Evolutionary conservation across 2,888 invertebrate species (phyloP).

Genomic region (Cosmopolites sordidus): DNA sequence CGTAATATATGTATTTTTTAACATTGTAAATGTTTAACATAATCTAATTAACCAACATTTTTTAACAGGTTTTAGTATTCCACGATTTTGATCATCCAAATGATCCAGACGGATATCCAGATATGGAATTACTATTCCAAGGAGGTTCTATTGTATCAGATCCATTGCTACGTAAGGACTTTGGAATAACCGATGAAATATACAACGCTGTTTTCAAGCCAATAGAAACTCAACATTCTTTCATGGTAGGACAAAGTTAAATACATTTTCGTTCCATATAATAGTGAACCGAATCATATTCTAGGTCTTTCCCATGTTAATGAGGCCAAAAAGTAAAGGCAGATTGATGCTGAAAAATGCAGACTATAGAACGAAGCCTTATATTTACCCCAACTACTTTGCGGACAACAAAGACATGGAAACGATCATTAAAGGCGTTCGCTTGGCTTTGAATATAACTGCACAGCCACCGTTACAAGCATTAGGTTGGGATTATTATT

Average conservation of each 20-base stretch:
- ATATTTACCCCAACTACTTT: conserved; percentile 62
- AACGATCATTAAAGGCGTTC: conserved; percentile 62
- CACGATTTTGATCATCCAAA: conserved; percentile 57
- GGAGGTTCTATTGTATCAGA: conserved; percentile 62
- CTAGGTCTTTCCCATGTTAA: conserved; percentile 50
- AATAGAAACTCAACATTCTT: conserved; percentile 45
- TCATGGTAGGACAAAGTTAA: conserved; percentile 43
- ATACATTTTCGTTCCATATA: background rate
- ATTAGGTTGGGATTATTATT: conserved; percentile 49
- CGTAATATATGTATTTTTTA: too few relatives aligned
- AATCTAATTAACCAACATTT: too few relatives aligned
- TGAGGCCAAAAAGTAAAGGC: conserved; percentile 61
- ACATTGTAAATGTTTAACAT: too few relatives aligned
- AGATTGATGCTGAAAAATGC: conserved; percentile 52
- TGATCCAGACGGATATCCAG: conserved; percentile 59
- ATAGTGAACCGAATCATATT: background rate
- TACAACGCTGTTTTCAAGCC: conserved; percentile 42
- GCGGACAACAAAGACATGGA: conserved; percentile 57
- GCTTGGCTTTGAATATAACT: conserved; percentile 56
- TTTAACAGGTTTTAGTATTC: conserved; percentile 54
- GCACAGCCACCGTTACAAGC: conserved; percentile 56
- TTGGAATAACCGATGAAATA: conserved; percentile 48
- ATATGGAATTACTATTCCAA: conserved; percentile 62
- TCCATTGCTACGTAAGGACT: conserved; percentile 43
- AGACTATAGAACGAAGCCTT: conserved; percentile 56